Evolutionary conservation across 2,888 invertebrate genomes (phyloP).

Genomic region (Limnephilus lunatus): DNA sequence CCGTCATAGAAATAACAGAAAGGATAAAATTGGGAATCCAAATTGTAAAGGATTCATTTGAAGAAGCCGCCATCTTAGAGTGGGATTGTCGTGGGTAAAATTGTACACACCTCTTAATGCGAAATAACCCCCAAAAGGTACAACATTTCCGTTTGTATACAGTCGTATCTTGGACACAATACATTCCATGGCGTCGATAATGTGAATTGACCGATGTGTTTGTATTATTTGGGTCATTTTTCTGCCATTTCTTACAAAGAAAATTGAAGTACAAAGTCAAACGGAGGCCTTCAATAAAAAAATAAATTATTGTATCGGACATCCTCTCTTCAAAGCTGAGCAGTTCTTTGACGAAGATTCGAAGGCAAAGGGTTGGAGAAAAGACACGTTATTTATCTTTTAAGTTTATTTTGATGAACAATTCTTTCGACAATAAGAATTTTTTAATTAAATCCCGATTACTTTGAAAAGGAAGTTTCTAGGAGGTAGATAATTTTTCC

Average conservation of each 20-base stretch:
- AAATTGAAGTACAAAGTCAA: not conserved
- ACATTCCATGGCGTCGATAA: not conserved
- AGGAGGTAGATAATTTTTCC: no score
- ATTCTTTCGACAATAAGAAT: no score
- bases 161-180: not conserved
- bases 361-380: not conserved
- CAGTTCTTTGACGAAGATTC: not conserved
- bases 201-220: not conserved
- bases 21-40: slow-evolving; percentile 9
- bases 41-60: slow-evolving; percentile 10
- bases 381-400: not conserved
- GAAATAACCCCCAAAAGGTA: not conserved
- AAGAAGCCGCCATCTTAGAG: not conserved
- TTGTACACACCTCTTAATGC: not conserved
- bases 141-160: not conserved
- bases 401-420: not conserved
- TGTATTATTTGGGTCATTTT: not conserved
- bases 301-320: not conserved
- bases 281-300: not conserved
- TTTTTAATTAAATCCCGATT: no score
- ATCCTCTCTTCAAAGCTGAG: not conserved
- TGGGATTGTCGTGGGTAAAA: not conserved
- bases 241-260: not conserved
- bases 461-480: no score
- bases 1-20: slow-evolving; percentile 16